Evolutionary conservation across 1,140 invertebrate species (phyloP), one percentile per base, ranked within the genome.

Genomic region (Cyclina sinensis): DNA sequence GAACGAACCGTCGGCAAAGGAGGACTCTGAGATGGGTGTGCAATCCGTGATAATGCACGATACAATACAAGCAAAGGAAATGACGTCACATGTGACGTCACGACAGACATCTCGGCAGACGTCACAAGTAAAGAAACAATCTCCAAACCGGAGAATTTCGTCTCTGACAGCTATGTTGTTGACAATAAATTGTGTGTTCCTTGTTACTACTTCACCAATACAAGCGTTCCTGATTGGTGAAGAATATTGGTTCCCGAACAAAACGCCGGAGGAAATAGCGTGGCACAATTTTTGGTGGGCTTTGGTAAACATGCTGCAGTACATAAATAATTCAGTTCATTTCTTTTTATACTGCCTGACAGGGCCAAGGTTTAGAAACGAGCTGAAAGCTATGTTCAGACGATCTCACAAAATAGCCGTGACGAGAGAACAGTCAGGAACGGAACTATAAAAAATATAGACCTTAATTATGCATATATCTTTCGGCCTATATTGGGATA

Each of bases 281-380:
- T 57, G 65, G 30, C 43, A 92, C 14, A 79, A 89, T 39, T 74
- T 95, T 12, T 88, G 89, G 7, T 94, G 93, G 92, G 90, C 91
- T n/a, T 62, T 95, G 24, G 92, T 92, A 1, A 94, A 94, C 73
- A 91, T 94, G 82, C 83, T 94, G 5, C 92, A 94, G 83, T 94
- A 94, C 79, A 82, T 91, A 3, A 95, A 95, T 83, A 93, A 94
- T 68, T 82, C 93, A 14, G 88, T 93, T 16, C 94, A 95, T 91
- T 94, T 95, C 89, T 92, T 94, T 81, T 79, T 95, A 14, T 94
- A 94, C 82, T 94, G 92, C 88, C 87, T 94, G 18, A 94, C 93
- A 0, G 93, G 93, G 16, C 92, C 92, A 4, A 90, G 86, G 62
- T 94, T 95, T 54, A 73, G 94, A 48, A 79, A 86, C 35, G 92